Evolutionary conservation across 2,113 vertebrate species (phyloP), one percentile per base, ranked within the genome.

Genomic region (Rhipidura dahli): DNA sequence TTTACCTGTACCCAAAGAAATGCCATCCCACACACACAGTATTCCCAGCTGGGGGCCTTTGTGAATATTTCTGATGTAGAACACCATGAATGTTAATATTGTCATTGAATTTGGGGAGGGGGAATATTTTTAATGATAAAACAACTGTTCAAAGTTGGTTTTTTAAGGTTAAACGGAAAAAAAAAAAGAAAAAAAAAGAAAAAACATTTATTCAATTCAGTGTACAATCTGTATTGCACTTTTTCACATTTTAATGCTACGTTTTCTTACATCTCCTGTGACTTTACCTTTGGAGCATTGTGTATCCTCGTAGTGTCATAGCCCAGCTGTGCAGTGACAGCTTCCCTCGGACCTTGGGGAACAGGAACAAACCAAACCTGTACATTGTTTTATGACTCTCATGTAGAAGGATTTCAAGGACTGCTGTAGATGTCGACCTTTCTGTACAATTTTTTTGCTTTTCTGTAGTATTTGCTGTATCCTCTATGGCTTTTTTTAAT

Each of bases 181-280:
- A 97, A 97, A 54, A 40, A 84, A 16, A 89, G 96, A 87, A 97
- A 96, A 84, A 95, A 90, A 95, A 95, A 95, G 2, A 47, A 80
- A 56, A 95, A 87, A 94, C 97, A 97, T 97, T 98, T 98, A 98
- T 97, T 97, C 96, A 87, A 97, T 97, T 98, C 98, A 97, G 98
- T 93, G 97, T 98, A 98, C 97, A 98, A 99, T 98, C 98, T 98
- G 98, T 99, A 98, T 99, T 99, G 99, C 98, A 99, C 99, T 99
- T 99, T 99, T 98, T 98, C 98, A 98, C 96, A 96, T 98, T 99
- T 98, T 98, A 98, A 99, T 98, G 98, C 97, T 98, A 98, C 97
- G 84, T 99, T 99, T 98, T 99, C 98, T 99, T 99, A 98, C 98
- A 98, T 98, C 98, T 98, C 98, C 98, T 99, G 99, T 99, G 98